phyloP scores from a whole-genome alignment of 35 echinoderm and acorn worm genomes.

The Acanthaster planci region DNA sequence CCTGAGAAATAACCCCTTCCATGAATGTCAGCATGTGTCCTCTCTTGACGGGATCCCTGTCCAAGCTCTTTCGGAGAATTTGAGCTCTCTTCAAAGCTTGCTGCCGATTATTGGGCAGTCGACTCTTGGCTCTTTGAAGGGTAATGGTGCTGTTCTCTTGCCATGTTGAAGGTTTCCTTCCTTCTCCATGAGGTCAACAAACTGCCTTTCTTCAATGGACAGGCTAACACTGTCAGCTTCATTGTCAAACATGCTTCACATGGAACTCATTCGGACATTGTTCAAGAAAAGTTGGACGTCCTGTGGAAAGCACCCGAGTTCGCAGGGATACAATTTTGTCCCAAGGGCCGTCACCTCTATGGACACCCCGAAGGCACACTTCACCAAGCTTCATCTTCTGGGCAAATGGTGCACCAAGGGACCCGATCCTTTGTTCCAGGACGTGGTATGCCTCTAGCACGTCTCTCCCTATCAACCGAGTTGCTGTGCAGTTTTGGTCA shows the following conservation, averaged over 20 bases:
- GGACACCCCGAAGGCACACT: no score
- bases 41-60: not conserved
- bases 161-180: slow-evolving; percentile 30
- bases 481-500: slow-evolving; percentile 36
- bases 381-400: no score
- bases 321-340: no score
- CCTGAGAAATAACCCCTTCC: not conserved
- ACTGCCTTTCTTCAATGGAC: slow-evolving; percentile 47
- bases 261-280: slow-evolving; percentile 15
- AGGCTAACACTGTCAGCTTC: slow-evolving; percentile 16
- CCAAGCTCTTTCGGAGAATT: slow-evolving; percentile 25
- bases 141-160: slow-evolving; percentile 34
- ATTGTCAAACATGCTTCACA: slow-evolving; percentile 19
- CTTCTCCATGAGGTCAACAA: slow-evolving; percentile 26
- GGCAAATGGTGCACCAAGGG: no score
- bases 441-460: not conserved
- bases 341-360: no score
- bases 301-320: no score
- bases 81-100: slow-evolving; percentile 40
- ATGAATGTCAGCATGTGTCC: slow-evolving; percentile 14
- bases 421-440: no score
- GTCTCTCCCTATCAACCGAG: slow-evolving; percentile 45
- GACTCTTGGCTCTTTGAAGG: slow-evolving; percentile 30
- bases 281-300: no score
- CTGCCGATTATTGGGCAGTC: slow-evolving; percentile 25